These are phyloP conservation scores for Atrina japonica DNA, from an alignment of 2,888 invertebrate genomes.

Conservation along the genomic window DNA sequence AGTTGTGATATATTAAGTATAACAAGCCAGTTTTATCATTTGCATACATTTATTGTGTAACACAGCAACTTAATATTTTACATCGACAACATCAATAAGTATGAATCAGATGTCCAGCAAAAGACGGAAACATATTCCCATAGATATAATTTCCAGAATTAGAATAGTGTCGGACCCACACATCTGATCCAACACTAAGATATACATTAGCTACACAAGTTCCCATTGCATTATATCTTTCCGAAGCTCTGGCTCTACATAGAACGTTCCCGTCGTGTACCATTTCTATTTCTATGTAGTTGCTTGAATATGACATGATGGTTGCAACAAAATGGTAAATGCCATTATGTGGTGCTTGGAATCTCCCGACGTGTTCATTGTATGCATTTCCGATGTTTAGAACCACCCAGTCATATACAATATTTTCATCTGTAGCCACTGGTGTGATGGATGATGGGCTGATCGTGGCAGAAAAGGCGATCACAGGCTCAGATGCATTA, in stretches of 20 bases:
- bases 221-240: slow-evolving; percentile 25
- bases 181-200: slow-evolving; percentile 17
- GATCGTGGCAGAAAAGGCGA: slow-evolving; percentile 30
- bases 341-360: slow-evolving; percentile 45
- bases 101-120: slow-evolving; percentile 27
- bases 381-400: slow-evolving; percentile 49
- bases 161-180: slow-evolving; percentile 23
- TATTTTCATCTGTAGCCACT: slow-evolving; percentile 26
- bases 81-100: too few species aligned
- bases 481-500: background rate
- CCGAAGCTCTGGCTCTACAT: slow-evolving; percentile 24
- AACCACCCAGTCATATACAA: slow-evolving; percentile 47
- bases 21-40: too few species aligned
- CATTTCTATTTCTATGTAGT: slow-evolving; percentile 34
- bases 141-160: slow-evolving; percentile 14
- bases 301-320: slow-evolving; percentile 39
- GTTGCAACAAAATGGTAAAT: slow-evolving; percentile 52
- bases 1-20: too few species aligned
- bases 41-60: too few species aligned
- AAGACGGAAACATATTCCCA: slow-evolving; percentile 4
- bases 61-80: too few species aligned
- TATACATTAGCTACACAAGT: slow-evolving; percentile 16
- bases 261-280: background rate
- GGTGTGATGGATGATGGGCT: slow-evolving; percentile 5
- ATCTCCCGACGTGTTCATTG: slow-evolving; percentile 44